phyloP scores from a whole-genome alignment of 2,888 invertebrate species.

The Dioctria rufipes region DNA sequence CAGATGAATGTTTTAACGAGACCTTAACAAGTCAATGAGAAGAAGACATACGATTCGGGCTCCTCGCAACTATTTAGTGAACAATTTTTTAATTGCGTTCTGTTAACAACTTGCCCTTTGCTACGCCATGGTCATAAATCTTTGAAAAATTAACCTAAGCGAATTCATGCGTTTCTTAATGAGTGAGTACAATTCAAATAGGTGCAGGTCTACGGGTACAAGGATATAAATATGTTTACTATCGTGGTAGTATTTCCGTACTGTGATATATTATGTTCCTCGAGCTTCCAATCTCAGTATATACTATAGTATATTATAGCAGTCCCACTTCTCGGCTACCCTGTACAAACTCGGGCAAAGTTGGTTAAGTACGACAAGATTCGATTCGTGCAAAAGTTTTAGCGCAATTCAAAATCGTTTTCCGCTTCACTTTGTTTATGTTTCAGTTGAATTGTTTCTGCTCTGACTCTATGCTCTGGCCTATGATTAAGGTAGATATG shows the following conservation, averaged over 20 bases:
- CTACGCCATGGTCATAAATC: constrained; percentile 51
- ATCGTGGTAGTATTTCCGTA: neutral
- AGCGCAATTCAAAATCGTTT: constrained; percentile 44
- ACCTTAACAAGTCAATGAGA: constrained; percentile 4
- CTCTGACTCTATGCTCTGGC: neutral
- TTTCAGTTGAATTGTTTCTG: constrained; percentile 45
- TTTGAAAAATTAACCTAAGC: constrained; percentile 31
- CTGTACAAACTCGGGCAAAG: neutral
- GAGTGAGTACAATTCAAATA: constrained; percentile 4
- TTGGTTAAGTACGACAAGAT: neutral
- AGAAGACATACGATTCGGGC: constrained; percentile 15
- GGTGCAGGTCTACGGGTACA: neutral
- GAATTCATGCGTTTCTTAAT: neutral
- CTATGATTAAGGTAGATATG: neutral
- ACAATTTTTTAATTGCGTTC: constrained; percentile 58
- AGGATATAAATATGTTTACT: neutral
- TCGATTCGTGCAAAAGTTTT: constrained; percentile 45
- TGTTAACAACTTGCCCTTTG: constrained; percentile 58
- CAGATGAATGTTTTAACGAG: constrained; percentile 37
- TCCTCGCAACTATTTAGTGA: constrained; percentile 54
- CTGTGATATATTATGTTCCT: neutral
- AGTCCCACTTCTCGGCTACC: neutral
- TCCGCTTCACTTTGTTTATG: constrained; percentile 51
- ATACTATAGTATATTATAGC: no score
- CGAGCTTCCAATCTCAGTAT: no score